Evolutionary conservation across 2,113 vertebrate genomes (phyloP), one percentile per base, ranked within the genome.

Genomic region (Ranitomeya imitator): DNA sequence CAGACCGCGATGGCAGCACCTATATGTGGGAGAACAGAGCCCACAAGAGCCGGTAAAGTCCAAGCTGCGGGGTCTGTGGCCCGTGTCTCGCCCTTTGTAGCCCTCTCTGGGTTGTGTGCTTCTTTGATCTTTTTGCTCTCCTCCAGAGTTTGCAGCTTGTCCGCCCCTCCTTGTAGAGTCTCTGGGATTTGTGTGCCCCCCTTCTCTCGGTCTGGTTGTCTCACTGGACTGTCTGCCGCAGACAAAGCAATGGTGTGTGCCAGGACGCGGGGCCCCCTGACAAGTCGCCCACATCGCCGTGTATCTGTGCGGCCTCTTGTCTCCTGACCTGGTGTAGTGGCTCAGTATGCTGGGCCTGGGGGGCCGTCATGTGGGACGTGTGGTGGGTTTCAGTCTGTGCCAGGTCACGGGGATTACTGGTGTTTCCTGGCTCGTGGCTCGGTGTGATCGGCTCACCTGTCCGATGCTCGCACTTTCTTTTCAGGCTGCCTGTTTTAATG

Each of bases 221-320:
- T 83, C 81, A 4, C 81, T 63, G 80, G 31, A 52, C 80, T 65
- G 60, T 63, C 81, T 69, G 61, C n/a, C 55, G 9, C 54, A 55
- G 78, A 80, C 55, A 23, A 26, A 80, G 55, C 14, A 18, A 26
- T 79, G 19, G 21, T 23, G 52, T 55, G 52, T 14, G 67, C 69
- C 69, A 26, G 67, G 26, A 73, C 6, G 14, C 6, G 12, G 26
- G 69, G 69, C 67, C 67, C 67, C 67, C 67, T 26, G 10, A 71
- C 23, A 13, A 37, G n/a, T 9, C 55, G 7, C 7, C 1, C 55
- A 57, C 55, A 13, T 57, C 0, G 55, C 12, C 11, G 4, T 23
- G 26, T 4, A 26, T 69, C 23, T 26, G n/a, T 45, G 37, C 37
- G 37, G 37, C 37, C 37, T 45, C 5, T 45, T 45, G 37, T 45